Base-by-base conservation (phyloP, 1,140 invertebrate genomes). In the Brachionus calyciflorus region DNA sequence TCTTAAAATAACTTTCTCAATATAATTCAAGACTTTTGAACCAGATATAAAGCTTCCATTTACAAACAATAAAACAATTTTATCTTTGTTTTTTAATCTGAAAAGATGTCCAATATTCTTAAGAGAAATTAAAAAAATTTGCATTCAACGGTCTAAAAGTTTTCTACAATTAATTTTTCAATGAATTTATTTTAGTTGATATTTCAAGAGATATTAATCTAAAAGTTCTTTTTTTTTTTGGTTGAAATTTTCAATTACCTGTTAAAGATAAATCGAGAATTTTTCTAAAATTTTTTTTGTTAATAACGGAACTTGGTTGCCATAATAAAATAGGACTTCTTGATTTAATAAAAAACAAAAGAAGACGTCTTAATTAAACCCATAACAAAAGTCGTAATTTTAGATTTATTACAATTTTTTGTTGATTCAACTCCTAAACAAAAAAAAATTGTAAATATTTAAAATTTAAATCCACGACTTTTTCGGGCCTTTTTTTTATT, bases 81-180 rank as follows among this genome's bases (percentile, higher is more conserved):
- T n/a, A n/a, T n/a, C n/a, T n/a, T n/a, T n/a, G n/a, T n/a, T n/a
- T n/a, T n/a, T n/a, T n/a, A n/a, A n/a, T n/a, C n/a, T n/a, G n/a
- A 19, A 37, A 60, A 60, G 33, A 37, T 37, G 9, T 5, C 4
- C 9, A 5, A 5, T 37, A 5, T 37, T 37, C 9, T 37, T 37
- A 37, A 60, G 19, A 37, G 33, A n/a, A 17, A 21, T 17, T 60
- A 37, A 60, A 49, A n/a, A 17, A 60, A 60, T 60, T 60, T 60
- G 55, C 55, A 60, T 60, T 60, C 12, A 37, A 37, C 28, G 55
- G 55, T 60, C 55, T 60, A 21, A 7, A 60, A 60, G n/a, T n/a
- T 60, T 55, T 28, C n/a, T 9, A 37, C 33, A 37, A 37, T 33
- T 37, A 21, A 57, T 28, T 57, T 30, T 30, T 12, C 10, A 30